A percentile compares a stretch with the other conserved stretches of the same genome.
phyloP scores from a whole-genome alignment of 2,113 vertebrate species.

The Dasyornis broadbenti region DNA sequence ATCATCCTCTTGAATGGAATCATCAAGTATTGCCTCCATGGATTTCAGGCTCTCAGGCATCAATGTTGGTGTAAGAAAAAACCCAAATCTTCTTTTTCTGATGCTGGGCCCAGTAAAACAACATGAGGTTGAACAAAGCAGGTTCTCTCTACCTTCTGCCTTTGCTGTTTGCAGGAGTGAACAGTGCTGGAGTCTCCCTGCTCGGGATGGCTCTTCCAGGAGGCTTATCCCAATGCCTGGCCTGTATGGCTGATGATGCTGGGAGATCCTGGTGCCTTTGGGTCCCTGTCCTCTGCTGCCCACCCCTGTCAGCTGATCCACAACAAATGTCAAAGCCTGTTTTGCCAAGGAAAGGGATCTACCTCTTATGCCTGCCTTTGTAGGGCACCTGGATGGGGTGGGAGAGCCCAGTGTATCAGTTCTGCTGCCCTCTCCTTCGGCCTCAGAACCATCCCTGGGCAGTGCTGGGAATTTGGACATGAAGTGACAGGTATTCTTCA shows the following conservation, averaged over 20 bases:
- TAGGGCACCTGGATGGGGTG: neutral
- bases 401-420: neutral
- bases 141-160: neutral
- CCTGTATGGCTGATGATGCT: accelerated
- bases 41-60: neutral
- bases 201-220: neutral
- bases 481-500: neutral
- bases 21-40: neutral
- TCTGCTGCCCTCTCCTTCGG: neutral
- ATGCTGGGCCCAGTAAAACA: neutral
- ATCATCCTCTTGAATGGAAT: neutral
- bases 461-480: neutral
- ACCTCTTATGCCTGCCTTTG: neutral
- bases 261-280: neutral
- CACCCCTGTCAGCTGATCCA: neutral
- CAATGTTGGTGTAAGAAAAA: neutral
- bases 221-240: neutral
- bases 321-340: neutral
- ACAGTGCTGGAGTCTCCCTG: neutral
- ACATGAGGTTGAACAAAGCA: accelerated
- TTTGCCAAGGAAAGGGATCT: neutral
- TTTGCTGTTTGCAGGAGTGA: neutral
- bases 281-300: neutral
- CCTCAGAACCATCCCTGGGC: neutral
- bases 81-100: neutral